Evolutionary conservation across 1,140 invertebrate genomes (phyloP), one percentile per base, ranked within the genome.

Genomic region (Drosophila melanica): DNA sequence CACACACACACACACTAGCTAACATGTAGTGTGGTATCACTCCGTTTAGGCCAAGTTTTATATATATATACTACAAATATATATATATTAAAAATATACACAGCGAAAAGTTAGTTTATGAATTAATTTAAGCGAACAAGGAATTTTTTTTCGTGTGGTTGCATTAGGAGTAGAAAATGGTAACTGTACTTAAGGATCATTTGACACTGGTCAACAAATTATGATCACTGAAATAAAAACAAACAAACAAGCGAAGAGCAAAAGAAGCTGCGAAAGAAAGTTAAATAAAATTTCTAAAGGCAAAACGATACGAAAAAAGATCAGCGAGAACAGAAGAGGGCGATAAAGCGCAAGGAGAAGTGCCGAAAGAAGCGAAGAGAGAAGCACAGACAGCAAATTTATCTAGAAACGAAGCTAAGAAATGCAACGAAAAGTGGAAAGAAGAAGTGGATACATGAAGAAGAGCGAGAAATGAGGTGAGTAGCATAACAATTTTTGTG

Each of bases 41-140:
- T 69, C 44, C 50, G 30, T 87, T 74, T 87, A 87, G 82, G 82
- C 82, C 79, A 86, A 86, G 75, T 76, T 86, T 86, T 87, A 81
- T 79, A 82, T 68, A 74, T 55, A 59, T 55, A 60, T 60, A 79
- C 33, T 3, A 23, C 4, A 23, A 23, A 71, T 39, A 37, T 4
- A 48, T 76, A 79, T 65, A 71, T 48, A 75, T 58, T 59, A 65
- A 75, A 30, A 75, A 6, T 47, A 57, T 27, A 60, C 12, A 55
- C 23, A 47, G 39, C 18, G 30, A 55, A 66, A 65, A 30, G 39
- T 75, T 81, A 85, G 77, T 68, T 65, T 35, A 72, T 87, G 65
- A 68, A 72, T 58, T 82, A 82, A 77, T 68, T 62, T 86, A 86
- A 87, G 82, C 35, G 41, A 53, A 42, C 30, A 16, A 33, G 27